A percentile compares a stretch with the other conserved stretches of the same genome.
These are phyloP conservation scores for Corvus moneduloides DNA, from an alignment of 2,113 vertebrate genomes.

Conservation along the genomic window DNA sequence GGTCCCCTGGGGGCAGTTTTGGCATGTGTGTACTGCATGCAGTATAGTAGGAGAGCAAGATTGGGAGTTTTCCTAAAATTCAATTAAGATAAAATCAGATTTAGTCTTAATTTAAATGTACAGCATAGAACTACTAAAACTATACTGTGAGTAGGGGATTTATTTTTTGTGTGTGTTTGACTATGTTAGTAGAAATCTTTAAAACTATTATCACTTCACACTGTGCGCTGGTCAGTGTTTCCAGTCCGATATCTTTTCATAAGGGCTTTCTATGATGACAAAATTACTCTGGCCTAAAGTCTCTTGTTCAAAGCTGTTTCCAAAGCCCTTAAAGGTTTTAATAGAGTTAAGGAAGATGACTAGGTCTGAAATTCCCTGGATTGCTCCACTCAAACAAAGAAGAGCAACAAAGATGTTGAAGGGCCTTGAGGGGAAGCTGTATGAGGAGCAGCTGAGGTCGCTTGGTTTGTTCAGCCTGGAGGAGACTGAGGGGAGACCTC, in stretches of 20 bases:
- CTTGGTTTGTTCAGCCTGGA: background rate
- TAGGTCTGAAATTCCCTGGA: background rate
- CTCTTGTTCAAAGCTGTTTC: background rate
- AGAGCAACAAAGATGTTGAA: background rate
- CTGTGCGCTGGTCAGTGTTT: background rate
- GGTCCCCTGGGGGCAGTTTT: background rate
- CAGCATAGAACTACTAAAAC: background rate
- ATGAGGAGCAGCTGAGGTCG: background rate
- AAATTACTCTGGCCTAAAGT: background rate
- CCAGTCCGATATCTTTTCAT: background rate
- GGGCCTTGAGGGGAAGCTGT: background rate
- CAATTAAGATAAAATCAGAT: background rate
- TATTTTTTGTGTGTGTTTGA: background rate
- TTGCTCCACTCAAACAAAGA: background rate
- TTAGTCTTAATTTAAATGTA: background rate
- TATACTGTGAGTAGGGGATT: background rate
- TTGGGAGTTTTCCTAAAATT: background rate
- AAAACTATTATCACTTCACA: background rate
- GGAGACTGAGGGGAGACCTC: background rate
- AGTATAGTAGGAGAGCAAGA: background rate
- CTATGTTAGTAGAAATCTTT: background rate
- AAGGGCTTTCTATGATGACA: background rate
- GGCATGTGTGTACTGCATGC: background rate
- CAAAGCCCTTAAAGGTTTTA: background rate
- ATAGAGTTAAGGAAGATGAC: background rate